These are phyloP conservation scores for Drosophila nigromelanica DNA, from an alignment of 1,140 invertebrate species.

Conservation along the genomic window DNA sequence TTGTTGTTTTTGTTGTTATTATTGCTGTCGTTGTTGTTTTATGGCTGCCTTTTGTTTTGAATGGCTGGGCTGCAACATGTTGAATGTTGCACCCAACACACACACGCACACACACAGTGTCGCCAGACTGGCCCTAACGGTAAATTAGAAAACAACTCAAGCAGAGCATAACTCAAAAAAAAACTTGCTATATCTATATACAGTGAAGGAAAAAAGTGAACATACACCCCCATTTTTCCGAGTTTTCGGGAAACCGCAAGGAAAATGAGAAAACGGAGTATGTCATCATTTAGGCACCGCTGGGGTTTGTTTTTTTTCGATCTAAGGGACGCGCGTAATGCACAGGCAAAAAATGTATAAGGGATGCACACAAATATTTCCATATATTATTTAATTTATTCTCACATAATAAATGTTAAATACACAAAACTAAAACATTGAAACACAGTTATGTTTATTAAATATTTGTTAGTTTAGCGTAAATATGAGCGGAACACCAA, in stretches of 20 bases:
- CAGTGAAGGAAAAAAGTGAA: too few relatives aligned
- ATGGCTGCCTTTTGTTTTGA: conserved; percentile 38
- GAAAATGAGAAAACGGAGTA: too few relatives aligned
- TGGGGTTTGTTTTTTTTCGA: conserved; percentile 23
- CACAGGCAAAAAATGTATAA: not conserved
- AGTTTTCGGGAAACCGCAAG: too few relatives aligned
- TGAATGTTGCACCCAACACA: conserved; percentile 40
- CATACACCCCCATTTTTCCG: too few relatives aligned
- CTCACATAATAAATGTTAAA: conserved; percentile 3
- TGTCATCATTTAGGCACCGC: too few relatives aligned
- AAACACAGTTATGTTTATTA: conserved; percentile 26
- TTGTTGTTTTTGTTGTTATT: conserved; percentile 27
- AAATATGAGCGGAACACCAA: conserved; percentile 40
- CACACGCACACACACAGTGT: conserved; percentile 14
- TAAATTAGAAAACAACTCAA: conserved; percentile 44
- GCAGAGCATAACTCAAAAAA: conserved; percentile 35
- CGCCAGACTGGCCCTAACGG: conserved; percentile 40
- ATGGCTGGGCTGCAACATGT: conserved; percentile 42
- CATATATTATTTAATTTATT: conserved; percentile 1
- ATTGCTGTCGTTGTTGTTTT: conserved; percentile 20
- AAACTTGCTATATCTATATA: conserved; percentile 21
- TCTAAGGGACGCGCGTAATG: conserved; percentile 29
- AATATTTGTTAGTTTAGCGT: conserved; percentile 27
- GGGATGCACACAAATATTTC: conserved; percentile 1
- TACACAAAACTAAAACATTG: not conserved